These are phyloP conservation scores for Pantelozetes paolii DNA, from an alignment of 2,888 invertebrate genomes.

Conservation along the genomic window DNA sequence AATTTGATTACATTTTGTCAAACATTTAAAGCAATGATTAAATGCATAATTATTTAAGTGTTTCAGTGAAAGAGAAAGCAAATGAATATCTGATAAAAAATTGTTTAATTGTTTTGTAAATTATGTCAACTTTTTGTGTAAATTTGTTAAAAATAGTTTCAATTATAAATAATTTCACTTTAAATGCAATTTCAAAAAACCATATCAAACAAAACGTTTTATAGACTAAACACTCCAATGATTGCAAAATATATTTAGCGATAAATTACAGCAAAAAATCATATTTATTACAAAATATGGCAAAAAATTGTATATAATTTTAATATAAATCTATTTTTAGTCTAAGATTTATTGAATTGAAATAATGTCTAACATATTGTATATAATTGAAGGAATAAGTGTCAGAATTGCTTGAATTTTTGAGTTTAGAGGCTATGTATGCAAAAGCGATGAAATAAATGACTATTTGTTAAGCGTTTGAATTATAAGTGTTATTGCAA, in stretches of 20 bases:
- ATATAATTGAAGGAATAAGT: neutral
- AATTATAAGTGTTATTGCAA: neutral
- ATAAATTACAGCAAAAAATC: neutral
- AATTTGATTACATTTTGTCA: too few species aligned
- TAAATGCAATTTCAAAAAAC: neutral
- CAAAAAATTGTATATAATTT: neutral
- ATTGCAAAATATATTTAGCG: neutral
- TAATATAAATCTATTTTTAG: neutral
- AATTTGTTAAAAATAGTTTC: too few species aligned
- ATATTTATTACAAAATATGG: neutral
- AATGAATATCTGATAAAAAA: neutral
- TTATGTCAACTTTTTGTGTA: too few species aligned
- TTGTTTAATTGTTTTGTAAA: too few species aligned
- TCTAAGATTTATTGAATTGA: neutral
- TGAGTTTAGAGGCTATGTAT: too few species aligned
- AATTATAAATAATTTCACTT: neutral
- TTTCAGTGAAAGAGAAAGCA: neutral
- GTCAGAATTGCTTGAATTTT: neutral
- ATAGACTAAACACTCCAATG: neutral
- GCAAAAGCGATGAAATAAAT: neutral
- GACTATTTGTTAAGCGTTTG: neutral
- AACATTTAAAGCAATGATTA: too few species aligned
- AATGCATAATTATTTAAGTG: neutral
- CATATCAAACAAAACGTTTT: neutral
- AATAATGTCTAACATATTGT: neutral